Conservation (phyloP, 2,888 invertebrate genomes). For the Diarsia dahlii region DNA sequence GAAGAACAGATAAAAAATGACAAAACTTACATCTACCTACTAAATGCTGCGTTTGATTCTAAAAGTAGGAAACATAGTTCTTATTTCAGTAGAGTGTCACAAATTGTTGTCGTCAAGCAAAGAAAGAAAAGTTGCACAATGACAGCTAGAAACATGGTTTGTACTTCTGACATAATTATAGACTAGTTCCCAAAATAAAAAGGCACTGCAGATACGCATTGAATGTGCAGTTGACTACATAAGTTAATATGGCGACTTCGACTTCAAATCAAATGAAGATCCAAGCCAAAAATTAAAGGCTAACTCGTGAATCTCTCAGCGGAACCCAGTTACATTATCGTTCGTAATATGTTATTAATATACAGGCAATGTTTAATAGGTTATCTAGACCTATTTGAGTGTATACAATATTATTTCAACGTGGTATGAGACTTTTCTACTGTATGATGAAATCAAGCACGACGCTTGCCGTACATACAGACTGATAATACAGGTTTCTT, state of each 20-base stretch:
- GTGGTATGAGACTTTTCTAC: not conserved
- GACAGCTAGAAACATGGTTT: no score
- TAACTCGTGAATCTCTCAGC: slow-evolving; percentile 52
- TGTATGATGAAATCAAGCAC: not conserved
- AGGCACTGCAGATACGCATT: slow-evolving; percentile 22
- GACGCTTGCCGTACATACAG: not conserved
- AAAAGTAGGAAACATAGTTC: slow-evolving; percentile 4
- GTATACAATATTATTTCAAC: not conserved
- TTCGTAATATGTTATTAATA: slow-evolving; percentile 21
- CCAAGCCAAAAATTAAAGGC: slow-evolving; percentile 51
- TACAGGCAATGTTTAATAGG: not conserved
- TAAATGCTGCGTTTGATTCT: slow-evolving; percentile 54
- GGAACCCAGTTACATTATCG: slow-evolving; percentile 12
- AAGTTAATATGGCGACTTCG: slow-evolving; percentile 26
- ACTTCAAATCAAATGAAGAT: slow-evolving; percentile 19
- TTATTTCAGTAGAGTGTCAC: not conserved
- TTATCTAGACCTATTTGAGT: slow-evolving; percentile 9
- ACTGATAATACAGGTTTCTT: not conserved
- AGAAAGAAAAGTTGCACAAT: no score
- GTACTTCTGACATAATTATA: no score
- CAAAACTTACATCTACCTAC: slow-evolving; percentile 18
- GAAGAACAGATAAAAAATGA: not conserved
- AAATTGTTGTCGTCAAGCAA: not conserved
- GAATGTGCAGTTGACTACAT: slow-evolving; percentile 29
- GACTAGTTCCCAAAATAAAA: slow-evolving; percentile 1